A percentile compares a stretch with the other conserved stretches of the same genome.
Evolutionary conservation across 2,888 invertebrate genomes (phyloP).

Genomic region (Trachelus tabidus): DNA sequence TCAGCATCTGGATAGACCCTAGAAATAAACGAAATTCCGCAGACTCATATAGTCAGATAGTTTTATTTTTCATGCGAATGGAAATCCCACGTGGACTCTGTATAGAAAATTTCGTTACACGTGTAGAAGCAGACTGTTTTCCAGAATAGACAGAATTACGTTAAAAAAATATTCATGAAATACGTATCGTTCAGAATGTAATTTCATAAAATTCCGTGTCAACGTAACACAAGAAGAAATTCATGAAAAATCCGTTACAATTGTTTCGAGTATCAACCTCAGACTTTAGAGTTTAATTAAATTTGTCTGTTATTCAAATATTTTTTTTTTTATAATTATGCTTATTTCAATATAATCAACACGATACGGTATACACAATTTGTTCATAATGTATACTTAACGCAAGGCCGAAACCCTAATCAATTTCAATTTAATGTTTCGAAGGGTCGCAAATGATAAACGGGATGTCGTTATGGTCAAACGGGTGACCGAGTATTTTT

Average conservation of each 20-base stretch:
- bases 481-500: neutral
- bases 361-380: neutral
- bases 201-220: too few relatives aligned
- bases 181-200: too few relatives aligned
- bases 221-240: too few relatives aligned
- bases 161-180: too few relatives aligned
- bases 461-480: neutral
- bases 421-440: neutral
- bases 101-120: neutral
- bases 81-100: neutral
- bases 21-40: neutral
- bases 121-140: neutral
- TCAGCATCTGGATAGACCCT: neutral
- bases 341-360: neutral
- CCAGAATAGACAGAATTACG: neutral
- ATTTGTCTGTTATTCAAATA: too few relatives aligned
- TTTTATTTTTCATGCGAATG: neutral
- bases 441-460: neutral
- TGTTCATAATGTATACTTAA: neutral
- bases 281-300: too few relatives aligned
- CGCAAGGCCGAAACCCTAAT: neutral
- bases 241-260: too few relatives aligned
- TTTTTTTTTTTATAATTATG: neutral
- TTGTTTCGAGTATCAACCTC: too few relatives aligned
- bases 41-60: neutral